These are phyloP conservation scores for Dasyprocta punctata DNA, from an alignment of 2,113 vertebrate genomes.

Conservation along the genomic window DNA sequence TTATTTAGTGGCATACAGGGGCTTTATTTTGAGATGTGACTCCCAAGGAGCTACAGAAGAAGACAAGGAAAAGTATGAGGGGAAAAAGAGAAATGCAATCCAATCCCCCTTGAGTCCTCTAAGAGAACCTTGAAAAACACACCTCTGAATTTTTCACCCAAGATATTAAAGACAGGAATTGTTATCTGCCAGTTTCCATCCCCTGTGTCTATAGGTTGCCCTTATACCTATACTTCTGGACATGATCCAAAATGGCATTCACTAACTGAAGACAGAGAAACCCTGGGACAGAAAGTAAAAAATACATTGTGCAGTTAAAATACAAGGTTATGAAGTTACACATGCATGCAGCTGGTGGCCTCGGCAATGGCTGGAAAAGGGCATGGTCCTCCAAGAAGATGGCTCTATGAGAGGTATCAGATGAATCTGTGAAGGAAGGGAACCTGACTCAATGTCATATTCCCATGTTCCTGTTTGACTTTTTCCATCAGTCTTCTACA, in stretches of 20 bases:
- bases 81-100: background rate
- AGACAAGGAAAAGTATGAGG: background rate
- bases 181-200: background rate
- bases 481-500: background rate
- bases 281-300: background rate
- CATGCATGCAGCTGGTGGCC: background rate
- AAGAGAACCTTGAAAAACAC: background rate
- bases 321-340: background rate
- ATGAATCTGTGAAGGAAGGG: background rate
- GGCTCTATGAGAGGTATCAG: background rate
- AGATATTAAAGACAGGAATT: background rate
- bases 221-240: background rate
- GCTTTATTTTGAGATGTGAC: background rate
- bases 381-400: background rate
- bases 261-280: background rate
- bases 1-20: background rate
- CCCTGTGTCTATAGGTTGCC: background rate
- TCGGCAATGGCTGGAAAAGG: background rate
- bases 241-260: background rate
- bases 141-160: slow-evolving; percentile 13
- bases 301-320: background rate
- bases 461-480: background rate
- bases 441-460: background rate
- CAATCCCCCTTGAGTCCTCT: background rate
- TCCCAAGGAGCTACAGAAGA: background rate